A percentile compares a stretch with the other conserved stretches of the same genome.
Evolutionary conservation across 2,113 vertebrate species (phyloP).

Genomic region (Mustela lutreola): DNA sequence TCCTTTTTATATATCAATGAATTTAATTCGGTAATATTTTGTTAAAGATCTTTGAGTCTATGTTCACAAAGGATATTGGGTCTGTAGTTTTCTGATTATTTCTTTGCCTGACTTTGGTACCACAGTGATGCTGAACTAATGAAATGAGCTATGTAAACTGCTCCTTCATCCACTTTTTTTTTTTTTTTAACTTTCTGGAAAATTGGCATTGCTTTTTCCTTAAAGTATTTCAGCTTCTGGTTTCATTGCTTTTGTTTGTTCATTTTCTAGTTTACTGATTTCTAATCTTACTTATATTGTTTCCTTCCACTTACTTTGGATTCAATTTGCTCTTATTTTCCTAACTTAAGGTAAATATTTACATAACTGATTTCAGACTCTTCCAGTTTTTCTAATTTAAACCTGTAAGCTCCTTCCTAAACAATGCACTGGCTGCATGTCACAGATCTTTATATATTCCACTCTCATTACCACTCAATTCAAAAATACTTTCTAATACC

Average conservation of each 20-base stretch:
- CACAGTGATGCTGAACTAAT: background rate
- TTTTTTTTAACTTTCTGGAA: background rate
- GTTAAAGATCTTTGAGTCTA: background rate
- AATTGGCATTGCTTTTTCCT: background rate
- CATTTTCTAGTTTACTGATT: constrained; percentile 35
- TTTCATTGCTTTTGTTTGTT: background rate
- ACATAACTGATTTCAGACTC: background rate
- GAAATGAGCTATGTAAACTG: background rate
- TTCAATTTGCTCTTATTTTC: background rate
- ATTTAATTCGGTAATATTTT: background rate
- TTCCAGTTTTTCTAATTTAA: constrained; percentile 2
- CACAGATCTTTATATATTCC: background rate
- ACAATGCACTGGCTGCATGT: background rate
- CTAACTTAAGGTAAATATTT: background rate
- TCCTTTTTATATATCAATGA: background rate
- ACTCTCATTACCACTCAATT: no score
- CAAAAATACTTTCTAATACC: constrained; percentile 34
- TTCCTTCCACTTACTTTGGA: background rate
- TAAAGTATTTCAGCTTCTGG: background rate
- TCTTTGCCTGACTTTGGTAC: background rate
- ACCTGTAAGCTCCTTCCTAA: background rate
- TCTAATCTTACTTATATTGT: background rate
- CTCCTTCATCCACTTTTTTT: background rate
- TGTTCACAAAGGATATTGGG: background rate
- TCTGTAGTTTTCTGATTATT: background rate